Percentiles rank a stretch among this genome's conserved stretches.
Conservation (phyloP, 2,113 vertebrate species). For the Laterallus jamaicensis region DNA sequence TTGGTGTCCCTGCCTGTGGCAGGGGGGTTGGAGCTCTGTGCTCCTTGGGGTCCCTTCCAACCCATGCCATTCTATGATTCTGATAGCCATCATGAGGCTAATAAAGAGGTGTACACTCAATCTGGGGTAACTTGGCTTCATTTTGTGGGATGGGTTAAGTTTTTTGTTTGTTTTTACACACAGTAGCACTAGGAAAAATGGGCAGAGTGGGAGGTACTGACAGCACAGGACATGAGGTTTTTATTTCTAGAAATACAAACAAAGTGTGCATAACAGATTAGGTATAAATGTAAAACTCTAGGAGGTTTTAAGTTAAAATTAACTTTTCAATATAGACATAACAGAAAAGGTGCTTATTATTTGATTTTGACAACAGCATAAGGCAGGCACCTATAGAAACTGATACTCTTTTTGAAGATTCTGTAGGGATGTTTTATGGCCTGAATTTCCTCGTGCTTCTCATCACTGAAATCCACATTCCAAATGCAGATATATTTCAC, state of each 20-base stretch:
- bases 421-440: background rate
- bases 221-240: background rate
- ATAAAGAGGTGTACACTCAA: background rate
- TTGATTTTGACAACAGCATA: background rate
- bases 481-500: conserved; percentile 25
- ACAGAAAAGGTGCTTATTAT: background rate
- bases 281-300: background rate
- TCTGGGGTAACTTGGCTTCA: background rate
- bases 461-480: conserved; percentile 9
- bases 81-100: background rate
- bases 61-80: too few species aligned
- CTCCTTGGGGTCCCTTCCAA: too few species aligned
- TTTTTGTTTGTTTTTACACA: background rate
- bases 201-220: background rate
- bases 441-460: background rate
- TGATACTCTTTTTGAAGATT: background rate
- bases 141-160: background rate
- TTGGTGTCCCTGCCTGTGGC: too few species aligned
- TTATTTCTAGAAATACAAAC: background rate
- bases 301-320: background rate
- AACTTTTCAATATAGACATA: background rate
- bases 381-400: background rate
- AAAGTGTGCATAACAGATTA: background rate
- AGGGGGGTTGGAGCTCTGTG: too few species aligned
- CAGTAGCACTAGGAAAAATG: background rate